Conservation (phyloP, 1,140 invertebrate genomes). For the Schlechtendalia chinensis region DNA sequence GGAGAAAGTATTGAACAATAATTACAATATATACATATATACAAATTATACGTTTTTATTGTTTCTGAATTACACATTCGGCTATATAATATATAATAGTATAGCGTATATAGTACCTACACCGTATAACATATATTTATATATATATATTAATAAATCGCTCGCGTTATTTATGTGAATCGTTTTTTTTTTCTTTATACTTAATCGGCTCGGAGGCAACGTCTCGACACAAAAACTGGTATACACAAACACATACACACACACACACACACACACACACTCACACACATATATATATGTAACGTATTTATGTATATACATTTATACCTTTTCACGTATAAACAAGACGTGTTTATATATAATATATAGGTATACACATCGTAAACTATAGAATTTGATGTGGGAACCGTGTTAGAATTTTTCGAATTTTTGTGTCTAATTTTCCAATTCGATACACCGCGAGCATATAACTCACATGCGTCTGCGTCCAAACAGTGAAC, state of each 20-base stretch:
- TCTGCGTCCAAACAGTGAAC: too few species aligned
- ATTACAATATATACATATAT: background rate
- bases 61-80: constrained; percentile 34
- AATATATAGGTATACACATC: too few species aligned
- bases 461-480: too few species aligned
- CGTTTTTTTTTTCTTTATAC: constrained; percentile 22
- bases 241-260: background rate
- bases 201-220: constrained; percentile 32
- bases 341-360: too few species aligned
- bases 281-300: too few species aligned
- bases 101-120: background rate
- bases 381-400: too few species aligned
- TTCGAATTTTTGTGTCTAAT: too few species aligned
- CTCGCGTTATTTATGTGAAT: constrained; percentile 26
- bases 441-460: too few species aligned
- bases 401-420: too few species aligned
- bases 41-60: constrained; percentile 45
- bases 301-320: too few species aligned
- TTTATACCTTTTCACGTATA: too few species aligned
- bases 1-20: constrained; percentile 8
- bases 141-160: background rate
- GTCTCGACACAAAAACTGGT: constrained; percentile 22
- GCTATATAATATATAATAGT: constrained; percentile 14
- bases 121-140: background rate
- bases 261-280: too few species aligned